Evolutionary conservation across 2,797 vertebrate species (phyloP), one percentile per base, ranked within the genome.

Genomic region (Salmo trutta): DNA sequence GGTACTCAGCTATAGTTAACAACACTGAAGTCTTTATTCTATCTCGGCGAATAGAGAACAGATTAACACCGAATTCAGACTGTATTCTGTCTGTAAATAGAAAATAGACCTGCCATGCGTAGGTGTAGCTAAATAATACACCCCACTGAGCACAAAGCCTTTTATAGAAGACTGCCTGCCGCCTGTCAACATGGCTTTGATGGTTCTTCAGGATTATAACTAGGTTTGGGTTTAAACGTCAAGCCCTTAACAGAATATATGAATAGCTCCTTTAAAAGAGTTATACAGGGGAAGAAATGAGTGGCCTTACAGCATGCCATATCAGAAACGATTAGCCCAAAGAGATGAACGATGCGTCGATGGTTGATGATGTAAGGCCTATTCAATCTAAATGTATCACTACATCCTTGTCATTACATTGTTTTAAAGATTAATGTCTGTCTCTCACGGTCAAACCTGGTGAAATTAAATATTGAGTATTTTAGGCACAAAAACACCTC

Each of bases 241-340:
- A 78, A 87, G 82, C 75, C 75, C 78, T 62, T 64, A 27, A 76
- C 59, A 62, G 59, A 62, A 62, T 84, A 84, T 4, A 29, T 85
- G 86, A 90, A 87, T 85, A 87, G 86, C 82, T 90, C 81, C 84
- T 86, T 88, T 86, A 88, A 88, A 78, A 82, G 88, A 89, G 81
- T 79, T 81, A 79, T 81, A 80, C 76, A 85, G 86, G 80, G 81
- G 84, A 62, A 24, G 81, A 82, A 83, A 82, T 79, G 84, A 89
- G 82, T 85, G 86, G 85, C 82, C 84, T 84, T 73, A 78, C 83
- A 80, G 81, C 82, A 81, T 73, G 87, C 89, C 71, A 41, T 89
- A 89, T 92, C 91, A 90, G 82, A 90, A 87, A 80, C 82, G 88
- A 90, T 93, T 89, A 93, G 82, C 70, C 47, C 71, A 65, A 82